Percentiles rank a stretch among this genome's conserved stretches.
Evolutionary conservation across 92 coral and sea anemone species (phyloP).

Genomic region (Pocillopora grandis): DNA sequence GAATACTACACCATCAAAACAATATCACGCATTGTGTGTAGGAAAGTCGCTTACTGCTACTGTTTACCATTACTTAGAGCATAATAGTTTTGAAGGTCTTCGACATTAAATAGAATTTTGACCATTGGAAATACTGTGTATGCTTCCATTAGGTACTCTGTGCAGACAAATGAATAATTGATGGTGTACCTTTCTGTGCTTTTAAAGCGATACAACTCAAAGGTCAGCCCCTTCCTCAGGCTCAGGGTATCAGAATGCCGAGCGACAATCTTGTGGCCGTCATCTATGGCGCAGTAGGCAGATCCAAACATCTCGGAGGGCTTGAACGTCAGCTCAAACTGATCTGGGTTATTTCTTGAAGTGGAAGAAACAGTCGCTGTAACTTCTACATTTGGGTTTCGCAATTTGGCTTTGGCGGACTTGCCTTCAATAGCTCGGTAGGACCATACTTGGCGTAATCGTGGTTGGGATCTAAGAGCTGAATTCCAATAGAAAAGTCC

Average conservation of each 20-base stretch:
- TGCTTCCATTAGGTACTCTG: no score
- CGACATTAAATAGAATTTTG: no score
- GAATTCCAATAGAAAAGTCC: conserved; percentile 48
- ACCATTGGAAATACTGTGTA: no score
- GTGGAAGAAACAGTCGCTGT: conserved; percentile 13
- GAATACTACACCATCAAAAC: no score
- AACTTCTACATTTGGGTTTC: conserved; percentile 28
- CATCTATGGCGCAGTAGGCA: conserved; percentile 72
- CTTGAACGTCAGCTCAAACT: conserved; percentile 60
- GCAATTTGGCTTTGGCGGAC: background rate
- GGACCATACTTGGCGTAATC: conserved; percentile 57
- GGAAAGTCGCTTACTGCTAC: no score
- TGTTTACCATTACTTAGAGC: no score
- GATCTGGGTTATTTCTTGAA: conserved; percentile 59
- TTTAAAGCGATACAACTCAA: conserved; percentile 66
- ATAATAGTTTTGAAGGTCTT: no score
- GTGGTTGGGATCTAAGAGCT: conserved; percentile 56
- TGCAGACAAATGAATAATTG: conserved; percentile 27
- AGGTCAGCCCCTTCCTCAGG: conserved; percentile 48
- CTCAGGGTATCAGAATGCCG: conserved; percentile 30
- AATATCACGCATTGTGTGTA: no score
- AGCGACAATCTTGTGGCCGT: conserved; percentile 64
- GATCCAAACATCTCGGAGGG: conserved; percentile 53
- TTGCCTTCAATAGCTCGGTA: conserved; percentile 59
- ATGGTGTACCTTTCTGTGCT: conserved; percentile 51